Evolutionary conservation across 1,140 invertebrate genomes (phyloP).

Genomic region (Heterodera carotae): DNA sequence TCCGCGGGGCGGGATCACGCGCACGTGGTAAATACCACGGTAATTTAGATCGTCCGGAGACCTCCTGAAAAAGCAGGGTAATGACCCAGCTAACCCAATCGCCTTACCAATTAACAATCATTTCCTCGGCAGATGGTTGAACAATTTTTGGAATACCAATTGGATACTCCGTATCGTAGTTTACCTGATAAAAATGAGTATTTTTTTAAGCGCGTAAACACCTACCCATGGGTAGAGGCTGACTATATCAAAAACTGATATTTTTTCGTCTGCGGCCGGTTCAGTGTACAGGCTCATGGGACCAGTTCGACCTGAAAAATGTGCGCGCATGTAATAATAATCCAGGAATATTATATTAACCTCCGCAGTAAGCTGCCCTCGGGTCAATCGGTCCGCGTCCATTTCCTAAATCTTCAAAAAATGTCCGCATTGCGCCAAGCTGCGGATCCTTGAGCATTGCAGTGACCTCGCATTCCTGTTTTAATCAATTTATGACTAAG

Average conservation of each 20-base stretch:
- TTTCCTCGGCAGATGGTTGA: neutral
- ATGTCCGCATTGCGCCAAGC: too few species aligned
- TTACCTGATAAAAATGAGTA: neutral
- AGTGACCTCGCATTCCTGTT: too few species aligned
- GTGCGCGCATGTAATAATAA: too few species aligned
- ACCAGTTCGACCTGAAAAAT: conserved; percentile 1
- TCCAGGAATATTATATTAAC: too few species aligned
- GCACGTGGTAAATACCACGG: neutral
- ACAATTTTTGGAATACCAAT: neutral
- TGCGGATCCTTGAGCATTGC: too few species aligned
- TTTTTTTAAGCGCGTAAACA: too few species aligned
- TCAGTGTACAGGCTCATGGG: neutral
- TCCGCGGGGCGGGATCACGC: neutral
- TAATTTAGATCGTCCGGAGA: neutral
- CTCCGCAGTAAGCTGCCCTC: too few species aligned
- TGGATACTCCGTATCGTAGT: neutral
- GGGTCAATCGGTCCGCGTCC: too few species aligned
- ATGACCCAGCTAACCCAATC: too few species aligned
- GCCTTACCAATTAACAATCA: neutral
- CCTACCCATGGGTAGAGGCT: neutral
- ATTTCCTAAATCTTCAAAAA: too few species aligned
- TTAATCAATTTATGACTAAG: too few species aligned
- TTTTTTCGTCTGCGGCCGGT: neutral
- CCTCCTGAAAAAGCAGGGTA: neutral
- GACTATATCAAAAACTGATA: neutral